Percentiles rank a stretch among this genome's conserved stretches.
phyloP scores from a whole-genome alignment of 1,140 invertebrate species.

The Neodiprion pinetum region DNA sequence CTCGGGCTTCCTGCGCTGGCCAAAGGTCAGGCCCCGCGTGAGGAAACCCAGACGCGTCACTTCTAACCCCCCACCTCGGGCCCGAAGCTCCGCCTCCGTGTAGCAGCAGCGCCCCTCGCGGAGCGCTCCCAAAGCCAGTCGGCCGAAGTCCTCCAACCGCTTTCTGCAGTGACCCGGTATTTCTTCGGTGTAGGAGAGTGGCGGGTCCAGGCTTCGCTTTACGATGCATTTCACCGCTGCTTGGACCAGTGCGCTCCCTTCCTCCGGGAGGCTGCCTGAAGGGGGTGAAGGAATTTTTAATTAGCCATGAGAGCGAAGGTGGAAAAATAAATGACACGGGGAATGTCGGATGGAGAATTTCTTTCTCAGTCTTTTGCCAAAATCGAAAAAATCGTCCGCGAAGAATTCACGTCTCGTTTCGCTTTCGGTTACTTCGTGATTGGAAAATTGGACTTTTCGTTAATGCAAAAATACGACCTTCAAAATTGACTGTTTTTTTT shows the following conservation, averaged over 20 bases:
- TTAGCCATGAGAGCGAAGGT: slow-evolving; percentile 35
- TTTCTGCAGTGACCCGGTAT: slow-evolving; percentile 60
- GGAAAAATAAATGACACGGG: slow-evolving; percentile 13
- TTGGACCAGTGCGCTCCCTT: slow-evolving; percentile 54
- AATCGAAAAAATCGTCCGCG: too few relatives aligned
- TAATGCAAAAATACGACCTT: too few relatives aligned
- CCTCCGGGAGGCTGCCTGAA: slow-evolving; percentile 41
- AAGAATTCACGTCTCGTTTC: too few relatives aligned
- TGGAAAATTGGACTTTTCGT: too few relatives aligned
- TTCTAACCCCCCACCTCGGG: slow-evolving; percentile 50
- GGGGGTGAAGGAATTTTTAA: not conserved
- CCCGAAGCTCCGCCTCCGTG: slow-evolving; percentile 57
- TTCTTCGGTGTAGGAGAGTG: slow-evolving; percentile 46
- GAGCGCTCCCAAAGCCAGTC: slow-evolving; percentile 57
- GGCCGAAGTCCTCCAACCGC: slow-evolving; percentile 62
- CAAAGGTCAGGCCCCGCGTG: slow-evolving; percentile 52
- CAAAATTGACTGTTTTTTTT: too few relatives aligned
- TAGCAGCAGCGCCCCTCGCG: slow-evolving; percentile 59
- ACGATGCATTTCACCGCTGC: slow-evolving; percentile 59
- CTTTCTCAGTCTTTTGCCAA: too few relatives aligned
- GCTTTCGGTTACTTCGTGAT: too few relatives aligned
- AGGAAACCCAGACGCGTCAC: slow-evolving; percentile 59
- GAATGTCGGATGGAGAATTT: too few relatives aligned
- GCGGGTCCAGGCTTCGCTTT: slow-evolving; percentile 49
- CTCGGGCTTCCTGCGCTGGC: slow-evolving; percentile 47